Evolutionary conservation across 2,797 vertebrate species (phyloP).

Genomic region (Danio kyathit): DNA sequence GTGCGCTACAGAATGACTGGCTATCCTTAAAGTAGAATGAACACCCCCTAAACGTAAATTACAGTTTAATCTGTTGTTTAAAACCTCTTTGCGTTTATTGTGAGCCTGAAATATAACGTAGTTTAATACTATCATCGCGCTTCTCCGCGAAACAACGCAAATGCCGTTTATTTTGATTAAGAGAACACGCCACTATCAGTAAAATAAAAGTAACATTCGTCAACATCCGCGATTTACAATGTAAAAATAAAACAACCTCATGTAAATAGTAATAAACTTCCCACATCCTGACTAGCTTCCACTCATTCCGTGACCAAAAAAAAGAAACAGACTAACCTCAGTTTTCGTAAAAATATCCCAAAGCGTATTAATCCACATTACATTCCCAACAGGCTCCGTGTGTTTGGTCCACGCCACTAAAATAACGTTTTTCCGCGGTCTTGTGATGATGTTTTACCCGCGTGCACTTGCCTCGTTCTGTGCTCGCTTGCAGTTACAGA

Average conservation of each 20-base stretch:
- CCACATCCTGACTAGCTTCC: slow-evolving; percentile 1
- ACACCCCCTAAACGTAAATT: neutral
- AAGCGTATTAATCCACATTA: slow-evolving; percentile 72
- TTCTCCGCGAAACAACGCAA: neutral
- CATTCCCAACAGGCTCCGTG: slow-evolving; percentile 64
- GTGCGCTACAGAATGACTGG: neutral
- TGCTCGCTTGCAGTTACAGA: slow-evolving; percentile 57
- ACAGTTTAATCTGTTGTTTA: neutral
- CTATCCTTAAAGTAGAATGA: neutral
- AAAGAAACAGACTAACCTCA: slow-evolving; percentile 75
- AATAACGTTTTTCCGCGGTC: slow-evolving; percentile 18
- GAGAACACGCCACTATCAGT: neutral
- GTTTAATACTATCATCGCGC: neutral
- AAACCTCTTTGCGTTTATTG: neutral
- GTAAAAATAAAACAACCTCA: slow-evolving; percentile 8
- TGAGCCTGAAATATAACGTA: neutral
- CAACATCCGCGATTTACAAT: neutral
- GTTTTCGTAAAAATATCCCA: slow-evolving; percentile 69
- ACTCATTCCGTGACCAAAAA: neutral
- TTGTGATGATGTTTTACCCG: slow-evolving; percentile 41
- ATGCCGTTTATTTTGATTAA: neutral
- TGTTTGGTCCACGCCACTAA: slow-evolving; percentile 64
- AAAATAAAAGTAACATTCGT: slow-evolving; percentile 1
- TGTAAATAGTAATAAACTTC: slow-evolving; percentile 40
- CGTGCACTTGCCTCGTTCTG: slow-evolving; percentile 46